These are phyloP conservation scores for Dicroscelio sp. DNA, from an alignment of 2,888 invertebrate species.

Conservation along the genomic window DNA sequence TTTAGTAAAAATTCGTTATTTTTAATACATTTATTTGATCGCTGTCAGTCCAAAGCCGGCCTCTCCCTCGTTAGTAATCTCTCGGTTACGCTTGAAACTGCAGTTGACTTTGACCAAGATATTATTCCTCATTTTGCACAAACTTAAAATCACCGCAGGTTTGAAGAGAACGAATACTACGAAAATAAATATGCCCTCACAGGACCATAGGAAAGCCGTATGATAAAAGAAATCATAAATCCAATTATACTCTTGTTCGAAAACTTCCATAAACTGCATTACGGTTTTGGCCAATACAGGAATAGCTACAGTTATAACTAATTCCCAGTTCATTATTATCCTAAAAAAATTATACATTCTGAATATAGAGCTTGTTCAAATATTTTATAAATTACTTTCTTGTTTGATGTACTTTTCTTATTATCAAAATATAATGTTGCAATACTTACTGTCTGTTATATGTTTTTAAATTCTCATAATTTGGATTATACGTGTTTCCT, in stretches of 20 bases:
- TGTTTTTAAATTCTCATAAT: constrained; percentile 35
- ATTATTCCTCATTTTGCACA: constrained; percentile 8
- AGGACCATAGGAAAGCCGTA: constrained; percentile 29
- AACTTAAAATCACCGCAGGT: constrained; percentile 6
- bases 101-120: too few species aligned
- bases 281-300: constrained; percentile 48
- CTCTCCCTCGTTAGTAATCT: too few species aligned
- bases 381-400: not conserved
- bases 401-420: too few species aligned
- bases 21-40: too few species aligned
- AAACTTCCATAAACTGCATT: constrained; percentile 34
- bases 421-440: too few species aligned
- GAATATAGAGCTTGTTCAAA: not conserved
- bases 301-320: constrained; percentile 1
- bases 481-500: constrained; percentile 53
- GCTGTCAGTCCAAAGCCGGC: too few species aligned
- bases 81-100: too few species aligned
- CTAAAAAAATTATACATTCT: constrained; percentile 25
- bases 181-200: constrained; percentile 47
- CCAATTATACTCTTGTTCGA: not conserved
- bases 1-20: too few species aligned
- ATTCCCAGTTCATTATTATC: constrained; percentile 42
- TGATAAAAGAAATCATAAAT: constrained; percentile 20
- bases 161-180: constrained; percentile 44
- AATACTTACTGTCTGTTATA: constrained; percentile 55